Evolutionary conservation across 2,888 invertebrate species (phyloP).

Genomic region (Fabriciana adippe): DNA sequence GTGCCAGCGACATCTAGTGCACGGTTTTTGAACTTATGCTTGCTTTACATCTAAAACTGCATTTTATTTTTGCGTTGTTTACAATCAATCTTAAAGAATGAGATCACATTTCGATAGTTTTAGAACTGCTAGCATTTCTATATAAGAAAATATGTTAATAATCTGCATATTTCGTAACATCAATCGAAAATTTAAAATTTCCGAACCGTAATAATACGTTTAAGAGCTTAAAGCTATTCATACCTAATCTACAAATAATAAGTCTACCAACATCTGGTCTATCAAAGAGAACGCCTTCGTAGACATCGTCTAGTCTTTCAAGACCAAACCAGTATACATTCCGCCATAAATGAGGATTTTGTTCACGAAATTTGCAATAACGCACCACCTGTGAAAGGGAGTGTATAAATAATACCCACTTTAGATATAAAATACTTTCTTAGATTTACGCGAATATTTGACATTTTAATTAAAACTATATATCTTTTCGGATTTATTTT

Average conservation of each 20-base stretch:
- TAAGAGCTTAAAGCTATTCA: not conserved
- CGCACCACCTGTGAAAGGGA: constrained; percentile 82
- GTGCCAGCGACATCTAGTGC: not conserved
- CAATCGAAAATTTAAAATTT: too few species aligned
- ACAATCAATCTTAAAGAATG: too few species aligned
- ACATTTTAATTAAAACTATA: too few species aligned
- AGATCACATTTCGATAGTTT: too few species aligned
- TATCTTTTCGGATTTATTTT: too few species aligned
- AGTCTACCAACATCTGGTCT: constrained; percentile 83
- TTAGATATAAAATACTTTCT: constrained; percentile 41
- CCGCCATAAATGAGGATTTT: constrained; percentile 85
- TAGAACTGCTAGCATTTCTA: too few species aligned
- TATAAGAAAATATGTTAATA: too few species aligned
- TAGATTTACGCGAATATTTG: too few species aligned
- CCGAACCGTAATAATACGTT: too few species aligned
- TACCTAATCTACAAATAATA: constrained; percentile 86
- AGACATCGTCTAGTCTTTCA: constrained; percentile 82
- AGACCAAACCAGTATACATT: constrained; percentile 85
- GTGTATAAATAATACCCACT: not conserved
- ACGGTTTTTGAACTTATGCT: not conserved
- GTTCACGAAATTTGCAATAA: constrained; percentile 87
- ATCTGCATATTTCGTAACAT: too few species aligned
- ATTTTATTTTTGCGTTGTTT: too few species aligned
- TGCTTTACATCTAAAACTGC: too few species aligned
- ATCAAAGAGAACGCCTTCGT: constrained; percentile 83